Evolutionary conservation across 1,140 invertebrate species (phyloP).

Genomic region (Pseudomyrmex pallidus): DNA sequence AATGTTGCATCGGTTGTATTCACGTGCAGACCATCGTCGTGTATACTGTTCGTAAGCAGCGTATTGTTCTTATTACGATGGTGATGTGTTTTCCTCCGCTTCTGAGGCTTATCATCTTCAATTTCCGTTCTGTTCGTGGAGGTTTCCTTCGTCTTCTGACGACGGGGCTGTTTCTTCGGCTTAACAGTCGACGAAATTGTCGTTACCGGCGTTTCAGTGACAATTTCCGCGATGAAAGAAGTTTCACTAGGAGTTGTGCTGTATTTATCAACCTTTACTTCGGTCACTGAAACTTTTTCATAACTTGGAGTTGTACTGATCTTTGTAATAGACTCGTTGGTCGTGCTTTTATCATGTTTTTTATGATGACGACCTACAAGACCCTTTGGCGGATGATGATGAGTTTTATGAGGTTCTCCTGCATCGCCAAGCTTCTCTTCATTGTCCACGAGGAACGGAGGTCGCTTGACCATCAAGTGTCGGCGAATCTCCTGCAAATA

Average conservation of each 20-base stretch:
- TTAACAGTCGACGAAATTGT: constrained; percentile 35
- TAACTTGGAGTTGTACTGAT: constrained; percentile 15
- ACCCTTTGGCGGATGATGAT: constrained; percentile 80
- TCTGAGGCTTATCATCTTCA: constrained; percentile 72
- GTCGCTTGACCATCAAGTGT: constrained; percentile 82
- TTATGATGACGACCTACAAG: constrained; percentile 80
- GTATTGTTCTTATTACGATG: constrained; percentile 77
- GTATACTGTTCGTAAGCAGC: constrained; percentile 80
- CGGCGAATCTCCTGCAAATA: constrained; percentile 80
- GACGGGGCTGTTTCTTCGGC: constrained; percentile 69
- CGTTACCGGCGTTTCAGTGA: constrained; percentile 31
- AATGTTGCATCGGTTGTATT: constrained; percentile 43
- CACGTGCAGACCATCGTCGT: constrained; percentile 70
- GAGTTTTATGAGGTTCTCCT: constrained; percentile 81
- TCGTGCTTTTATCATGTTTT: constrained; percentile 76
- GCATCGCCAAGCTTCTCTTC: constrained; percentile 42
- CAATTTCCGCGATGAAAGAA: constrained; percentile 25
- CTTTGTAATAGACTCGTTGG: constrained; percentile 31
- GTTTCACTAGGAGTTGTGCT: constrained; percentile 42
- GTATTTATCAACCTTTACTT: constrained; percentile 56
- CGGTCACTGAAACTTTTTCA: constrained; percentile 19
- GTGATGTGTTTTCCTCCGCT: constrained; percentile 76
- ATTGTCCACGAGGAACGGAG: constrained; percentile 68
- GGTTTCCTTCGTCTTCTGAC: constrained; percentile 70
- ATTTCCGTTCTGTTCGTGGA: constrained; percentile 44